A percentile compares a stretch with the other conserved stretches of the same genome.
Evolutionary conservation across 2,888 invertebrate species (phyloP).

Genomic region (Pseudeuparius sepicola): DNA sequence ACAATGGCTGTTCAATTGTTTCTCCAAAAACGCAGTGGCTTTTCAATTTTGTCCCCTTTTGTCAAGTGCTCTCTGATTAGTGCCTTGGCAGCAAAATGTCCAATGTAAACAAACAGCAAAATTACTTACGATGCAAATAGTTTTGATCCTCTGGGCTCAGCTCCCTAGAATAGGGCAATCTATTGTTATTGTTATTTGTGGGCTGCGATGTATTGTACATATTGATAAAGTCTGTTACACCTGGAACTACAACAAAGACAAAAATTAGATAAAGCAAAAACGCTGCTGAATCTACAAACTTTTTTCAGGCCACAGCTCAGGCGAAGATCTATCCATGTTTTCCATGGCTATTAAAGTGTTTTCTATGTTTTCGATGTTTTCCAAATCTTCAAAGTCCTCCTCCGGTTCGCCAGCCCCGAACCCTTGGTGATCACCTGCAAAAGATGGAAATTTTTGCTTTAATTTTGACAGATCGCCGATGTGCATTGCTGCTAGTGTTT

Average conservation of each 20-base stretch:
- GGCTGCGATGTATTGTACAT: slow-evolving; percentile 36
- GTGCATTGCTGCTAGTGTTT: slow-evolving; percentile 8
- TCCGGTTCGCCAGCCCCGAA: too few relatives aligned
- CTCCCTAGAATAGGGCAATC: slow-evolving; percentile 58
- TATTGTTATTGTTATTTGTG: slow-evolving; percentile 25
- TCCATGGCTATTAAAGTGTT: slow-evolving; percentile 79
- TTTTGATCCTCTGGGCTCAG: slow-evolving; percentile 63
- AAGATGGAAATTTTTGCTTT: slow-evolving; percentile 16
- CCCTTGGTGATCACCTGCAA: slow-evolving; percentile 25
- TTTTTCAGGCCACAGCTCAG: slow-evolving; percentile 93
- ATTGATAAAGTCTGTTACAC: slow-evolving; percentile 74
- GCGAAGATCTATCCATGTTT: slow-evolving; percentile 87
- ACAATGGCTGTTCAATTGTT: too few relatives aligned
- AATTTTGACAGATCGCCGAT: slow-evolving; percentile 23
- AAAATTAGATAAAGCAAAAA: too few relatives aligned
- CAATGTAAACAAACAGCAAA: too few relatives aligned
- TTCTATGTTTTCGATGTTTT: slow-evolving; percentile 42
- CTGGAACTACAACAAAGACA: slow-evolving; percentile 63
- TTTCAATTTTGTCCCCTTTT: too few relatives aligned
- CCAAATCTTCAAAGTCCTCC: too few relatives aligned
- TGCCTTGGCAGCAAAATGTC: too few relatives aligned
- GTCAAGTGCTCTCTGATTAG: too few relatives aligned
- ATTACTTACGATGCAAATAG: slow-evolving; percentile 65
- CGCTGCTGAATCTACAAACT: slow-evolving; percentile 43
- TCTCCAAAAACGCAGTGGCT: too few relatives aligned